A percentile compares a stretch with the other conserved stretches of the same genome.
Conservation (phyloP, 2,113 vertebrate genomes). For the Sinocyclocheilus maitianheensis region DNA sequence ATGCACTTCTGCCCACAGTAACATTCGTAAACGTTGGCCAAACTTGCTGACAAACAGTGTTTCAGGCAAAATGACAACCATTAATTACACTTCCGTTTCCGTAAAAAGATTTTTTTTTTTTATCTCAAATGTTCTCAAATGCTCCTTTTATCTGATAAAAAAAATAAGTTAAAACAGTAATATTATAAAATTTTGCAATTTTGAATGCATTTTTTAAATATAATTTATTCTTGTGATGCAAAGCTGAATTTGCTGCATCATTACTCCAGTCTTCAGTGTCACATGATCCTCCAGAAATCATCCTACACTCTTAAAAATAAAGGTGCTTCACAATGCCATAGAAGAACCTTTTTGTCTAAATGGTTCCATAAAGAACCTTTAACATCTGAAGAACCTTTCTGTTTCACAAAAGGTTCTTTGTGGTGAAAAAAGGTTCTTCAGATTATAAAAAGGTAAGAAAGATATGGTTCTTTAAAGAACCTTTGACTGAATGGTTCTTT, state of each 20-base stretch:
- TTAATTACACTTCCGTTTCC: neutral
- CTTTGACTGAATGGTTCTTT: no score
- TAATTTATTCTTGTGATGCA: neutral
- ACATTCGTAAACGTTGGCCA: neutral
- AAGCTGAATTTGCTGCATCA: no score
- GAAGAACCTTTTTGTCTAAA: no score
- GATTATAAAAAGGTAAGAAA: no score
- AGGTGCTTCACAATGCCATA: no score
- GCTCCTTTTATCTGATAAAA: neutral
- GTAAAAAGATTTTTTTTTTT: neutral
- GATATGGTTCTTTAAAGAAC: no score
- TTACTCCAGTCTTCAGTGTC: neutral
- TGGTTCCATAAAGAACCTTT: no score
- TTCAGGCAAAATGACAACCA: neutral
- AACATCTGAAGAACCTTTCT: no score
- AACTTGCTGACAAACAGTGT: neutral
- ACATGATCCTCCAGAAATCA: neutral
- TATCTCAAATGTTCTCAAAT: neutral
- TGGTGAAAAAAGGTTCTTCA: no score
- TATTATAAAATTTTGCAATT: no score
- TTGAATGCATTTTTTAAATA: neutral
- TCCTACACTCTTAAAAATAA: neutral
- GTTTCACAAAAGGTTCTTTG: no score
- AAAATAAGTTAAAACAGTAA: no score
- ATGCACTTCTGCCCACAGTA: neutral